Evolutionary conservation across 2,113 vertebrate species (phyloP), one percentile per base, ranked within the genome.

Genomic region (Oenanthe melanoleuca): DNA sequence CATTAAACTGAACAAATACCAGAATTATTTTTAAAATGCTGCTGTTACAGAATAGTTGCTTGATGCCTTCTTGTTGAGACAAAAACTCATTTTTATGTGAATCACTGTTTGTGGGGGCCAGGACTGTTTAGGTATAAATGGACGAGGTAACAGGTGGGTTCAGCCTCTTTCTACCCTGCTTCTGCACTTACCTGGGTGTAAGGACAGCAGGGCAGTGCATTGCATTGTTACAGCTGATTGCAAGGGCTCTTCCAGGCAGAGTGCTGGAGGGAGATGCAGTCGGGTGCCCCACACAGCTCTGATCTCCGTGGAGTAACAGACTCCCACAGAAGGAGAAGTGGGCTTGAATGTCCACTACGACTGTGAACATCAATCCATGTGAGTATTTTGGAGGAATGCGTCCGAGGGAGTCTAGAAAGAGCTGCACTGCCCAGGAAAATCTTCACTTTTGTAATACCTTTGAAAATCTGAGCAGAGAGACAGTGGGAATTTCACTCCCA

Each of bases 291-390:
- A 26, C 24, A 13, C 22, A 40, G 16, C 29, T 71, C 55, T 47
- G 4, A 8, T 37, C n/a, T 33, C 8, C 5, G 2, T 3, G 14
- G 21, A 49, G 21, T 61, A n/a, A 21, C 1, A 21, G 26, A 22
- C 19, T 57, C 49, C 18, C 45, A 55, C 12, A 11, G 61, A 59
- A 29, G 31, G 42, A 71, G 49, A 34, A 28, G 22, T 12, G 33
- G 25, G 29, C 25, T 50, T 72, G 28, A 69, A 31, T 55, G 42
- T 16, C 29, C 34, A 28, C 53, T 37, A 28, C 0, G 0, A 14
- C 14, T 37, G 15, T 37, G 55, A 37, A 17, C 0, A 0, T 52
- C 26, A 12, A 1, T 78, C 29, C 34, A 0, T 37, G 13, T 24
- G 20, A 81, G 38, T 34, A 19, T 31, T 47, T 31, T 33, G 12